A percentile compares a stretch with the other conserved stretches of the same genome.
Evolutionary conservation across 2,888 invertebrate genomes (phyloP).

Genomic region (Sarcophaga subvicina): DNA sequence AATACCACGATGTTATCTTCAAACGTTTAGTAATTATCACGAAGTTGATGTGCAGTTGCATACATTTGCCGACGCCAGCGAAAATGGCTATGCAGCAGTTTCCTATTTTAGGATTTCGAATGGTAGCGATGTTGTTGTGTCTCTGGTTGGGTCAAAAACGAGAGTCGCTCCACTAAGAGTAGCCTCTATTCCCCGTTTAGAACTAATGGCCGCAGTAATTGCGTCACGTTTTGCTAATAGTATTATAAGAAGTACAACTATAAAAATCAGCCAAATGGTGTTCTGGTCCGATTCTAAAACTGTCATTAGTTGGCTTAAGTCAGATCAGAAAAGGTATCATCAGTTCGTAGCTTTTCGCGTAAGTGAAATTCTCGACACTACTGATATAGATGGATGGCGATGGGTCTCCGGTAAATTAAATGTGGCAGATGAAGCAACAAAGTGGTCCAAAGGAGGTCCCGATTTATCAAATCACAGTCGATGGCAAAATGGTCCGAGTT

Average conservation of each 20-base stretch:
- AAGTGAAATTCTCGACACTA: slow-evolving; percentile 46
- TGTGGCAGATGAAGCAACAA: slow-evolving; percentile 41
- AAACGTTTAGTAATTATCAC: slow-evolving; percentile 7
- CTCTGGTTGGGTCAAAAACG: slow-evolving; percentile 27
- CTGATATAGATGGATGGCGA: slow-evolving; percentile 20
- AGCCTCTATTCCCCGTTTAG: slow-evolving; percentile 58
- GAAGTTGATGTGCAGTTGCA: slow-evolving; percentile 14
- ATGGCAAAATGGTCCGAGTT: slow-evolving; percentile 16
- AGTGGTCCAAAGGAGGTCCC: slow-evolving; percentile 31
- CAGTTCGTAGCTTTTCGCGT: slow-evolving; percentile 55
- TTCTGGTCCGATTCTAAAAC: slow-evolving; percentile 44
- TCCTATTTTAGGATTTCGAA: slow-evolving; percentile 30
- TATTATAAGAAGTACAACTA: slow-evolving; percentile 2
- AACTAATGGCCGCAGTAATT: slow-evolving; percentile 61
- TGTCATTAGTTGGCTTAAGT: slow-evolving; percentile 29
- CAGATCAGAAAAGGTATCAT: slow-evolving; percentile 42
- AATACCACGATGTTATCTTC: slow-evolving; percentile 44
- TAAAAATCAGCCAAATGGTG: slow-evolving; percentile 32
- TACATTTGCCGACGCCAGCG: slow-evolving; percentile 4
- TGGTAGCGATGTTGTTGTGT: slow-evolving; percentile 11
- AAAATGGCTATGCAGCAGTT: slow-evolving; percentile 42
- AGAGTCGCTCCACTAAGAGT: slow-evolving; percentile 33
- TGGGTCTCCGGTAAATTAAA: slow-evolving; percentile 47
- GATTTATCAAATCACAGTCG: slow-evolving; percentile 33
- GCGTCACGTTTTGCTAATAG: slow-evolving; percentile 42